Evolutionary conservation across 1,140 invertebrate species (phyloP), one percentile per base, ranked within the genome.

Genomic region (Ectropis grisescens): DNA sequence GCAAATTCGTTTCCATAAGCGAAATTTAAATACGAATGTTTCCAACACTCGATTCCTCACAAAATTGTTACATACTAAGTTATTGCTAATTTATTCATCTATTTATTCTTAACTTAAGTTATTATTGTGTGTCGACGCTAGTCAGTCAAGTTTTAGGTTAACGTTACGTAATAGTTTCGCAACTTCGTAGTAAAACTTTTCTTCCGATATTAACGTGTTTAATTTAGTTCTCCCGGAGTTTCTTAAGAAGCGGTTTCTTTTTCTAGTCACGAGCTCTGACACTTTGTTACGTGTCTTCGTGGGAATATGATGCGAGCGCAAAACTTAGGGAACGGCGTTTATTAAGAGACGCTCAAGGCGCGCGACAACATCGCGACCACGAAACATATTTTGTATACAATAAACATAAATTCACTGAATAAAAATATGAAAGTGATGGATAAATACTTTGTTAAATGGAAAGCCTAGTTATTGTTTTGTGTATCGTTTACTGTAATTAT

Each of bases 141-240:
- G 74, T 79, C 74, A 76, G 53, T 46, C 40, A 67, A 47, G 53
- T 67, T 68, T 59, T 67, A 70, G 45, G 46, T 65, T 68, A n/a
- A n/a, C n/a, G n/a, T n/a, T n/a, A n/a, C n/a, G n/a, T n/a, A n/a
- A n/a, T n/a, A n/a, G n/a, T n/a, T n/a, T n/a, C n/a, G n/a, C n/a
- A n/a, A n/a, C n/a, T n/a, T n/a, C n/a, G n/a, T n/a, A n/a, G 37
- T 45, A 40, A 38, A 33, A 52, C 41, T 48, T 47, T 22, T 11
- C 47, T 47, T 56, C 43, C 34, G 54, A 30, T 58, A 41, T 56
- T 53, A 56, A 40, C 31, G 37, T 52, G 52, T 52, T 52, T 55
- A 44, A 62, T 53, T 55, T 54, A 54, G 51, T 69, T 67, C 65
- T 51, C 42, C 37, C 39, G 49, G 50, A 56, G 51, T 53, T 56